Evolutionary conservation across 2,113 vertebrate genomes (phyloP), one percentile per base, ranked within the genome.

Genomic region (Apeltes quadracus): DNA sequence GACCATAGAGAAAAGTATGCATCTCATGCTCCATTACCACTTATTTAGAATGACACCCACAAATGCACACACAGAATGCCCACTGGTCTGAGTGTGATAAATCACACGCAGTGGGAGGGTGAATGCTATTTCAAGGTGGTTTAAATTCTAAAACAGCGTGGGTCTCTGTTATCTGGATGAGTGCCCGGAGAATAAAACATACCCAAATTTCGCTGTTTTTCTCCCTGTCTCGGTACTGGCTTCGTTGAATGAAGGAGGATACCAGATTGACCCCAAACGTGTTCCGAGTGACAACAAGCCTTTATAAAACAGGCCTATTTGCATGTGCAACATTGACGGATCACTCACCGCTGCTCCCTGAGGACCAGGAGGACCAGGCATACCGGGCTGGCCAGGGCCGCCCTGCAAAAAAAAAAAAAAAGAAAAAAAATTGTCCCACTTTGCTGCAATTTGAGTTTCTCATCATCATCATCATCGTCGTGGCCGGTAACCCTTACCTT

Each of bases 291-390:
- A 76, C 63, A 87, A 88, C 59, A 36, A 36, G 16, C 15, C 13
- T 61, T 58, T 80, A 70, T 29, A 73, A 34, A 12, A 69, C 13
- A 2, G 53, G 13, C 54, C 64, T 61, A 64, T 84, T 62, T 85
- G 64, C 41, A 68, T 72, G 41, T 38, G 72, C 20, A 53, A 61
- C 48, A 64, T 1, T 57, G 12, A 29, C 39, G 29, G n/a, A 83
- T 84, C 80, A 95, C 97, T 97, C 89, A 99, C 97, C 1, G 96
- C 94, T 68, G 95, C 59, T 78, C 98, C 98, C 81, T 96, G 95
- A 75, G 95, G 93, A 61, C 98, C 98, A 0, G 94, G 92, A 2
- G 81, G 89, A 50, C 98, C 98, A 0, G 95, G 95, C 54, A 75
- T 94, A 6, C 98, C 98, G 0, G 88, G 84, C 76, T 95, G 95